Conservation (phyloP, 1,140 invertebrate species). For the Drosophila willistoni region DNA sequence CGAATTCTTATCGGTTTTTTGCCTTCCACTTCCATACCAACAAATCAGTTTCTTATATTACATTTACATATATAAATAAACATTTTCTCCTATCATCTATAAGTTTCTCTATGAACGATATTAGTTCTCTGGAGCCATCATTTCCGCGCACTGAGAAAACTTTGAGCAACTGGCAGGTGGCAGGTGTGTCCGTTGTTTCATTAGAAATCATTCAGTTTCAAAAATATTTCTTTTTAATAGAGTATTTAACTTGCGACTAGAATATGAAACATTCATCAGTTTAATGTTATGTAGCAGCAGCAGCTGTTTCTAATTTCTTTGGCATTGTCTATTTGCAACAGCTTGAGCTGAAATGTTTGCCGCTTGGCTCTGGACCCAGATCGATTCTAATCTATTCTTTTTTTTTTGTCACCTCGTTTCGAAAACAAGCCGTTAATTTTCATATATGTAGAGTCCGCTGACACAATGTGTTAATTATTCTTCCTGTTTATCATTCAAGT, state of each 20-base stretch:
- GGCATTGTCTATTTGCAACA: slow-evolving; percentile 35
- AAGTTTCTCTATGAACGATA: too few species aligned
- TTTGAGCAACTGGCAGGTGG: too few species aligned
- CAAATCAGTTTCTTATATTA: too few species aligned
- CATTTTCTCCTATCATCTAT: too few species aligned
- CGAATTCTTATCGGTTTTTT: too few species aligned
- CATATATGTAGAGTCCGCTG: slow-evolving; percentile 16
- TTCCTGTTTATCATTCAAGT: slow-evolving; percentile 9
- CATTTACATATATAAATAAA: too few species aligned
- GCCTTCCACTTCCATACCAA: too few species aligned
- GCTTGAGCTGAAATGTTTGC: slow-evolving; percentile 26
- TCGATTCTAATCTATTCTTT: slow-evolving; percentile 17
- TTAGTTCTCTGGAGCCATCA: too few species aligned
- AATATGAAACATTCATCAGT: neutral
- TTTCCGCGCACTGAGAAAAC: too few species aligned
- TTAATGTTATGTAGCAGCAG: slow-evolving; percentile 17
- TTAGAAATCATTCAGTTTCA: too few species aligned
- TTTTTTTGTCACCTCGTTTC: slow-evolving; percentile 38
- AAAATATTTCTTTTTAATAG: neutral
- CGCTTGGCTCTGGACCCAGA: slow-evolving; percentile 15
- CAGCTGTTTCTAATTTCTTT: slow-evolving; percentile 56
- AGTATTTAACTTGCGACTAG: slow-evolving; percentile 1
- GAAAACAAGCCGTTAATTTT: slow-evolving; percentile 70
- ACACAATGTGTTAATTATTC: slow-evolving; percentile 48
- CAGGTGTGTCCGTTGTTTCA: too few species aligned